These are phyloP conservation scores for Standfussiana lucernea DNA, from an alignment of 2,888 invertebrate genomes.

Conservation along the genomic window DNA sequence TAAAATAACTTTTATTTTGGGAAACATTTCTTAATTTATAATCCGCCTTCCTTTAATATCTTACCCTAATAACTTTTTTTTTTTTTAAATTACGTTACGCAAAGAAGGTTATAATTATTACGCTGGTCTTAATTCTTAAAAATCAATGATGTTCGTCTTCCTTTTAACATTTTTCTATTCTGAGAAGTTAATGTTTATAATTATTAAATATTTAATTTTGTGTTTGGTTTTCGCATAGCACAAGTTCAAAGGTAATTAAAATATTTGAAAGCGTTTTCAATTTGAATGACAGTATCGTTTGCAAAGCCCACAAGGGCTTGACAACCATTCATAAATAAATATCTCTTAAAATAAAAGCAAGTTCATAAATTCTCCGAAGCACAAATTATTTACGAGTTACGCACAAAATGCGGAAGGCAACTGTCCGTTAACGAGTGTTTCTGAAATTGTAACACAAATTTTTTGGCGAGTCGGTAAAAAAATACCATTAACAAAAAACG, in stretches of 20 bases:
- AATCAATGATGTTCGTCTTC: background rate
- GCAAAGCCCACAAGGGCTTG: background rate
- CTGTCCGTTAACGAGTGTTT: background rate
- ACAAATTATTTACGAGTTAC: background rate
- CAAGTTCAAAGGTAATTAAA: background rate
- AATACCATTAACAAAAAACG: no score
- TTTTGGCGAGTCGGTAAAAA: background rate
- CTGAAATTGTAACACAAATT: background rate
- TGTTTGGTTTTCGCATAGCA: background rate
- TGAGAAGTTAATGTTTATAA: background rate
- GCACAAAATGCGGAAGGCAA: background rate
- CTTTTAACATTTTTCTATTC: slow-evolving; percentile 4
- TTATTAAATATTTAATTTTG: background rate
- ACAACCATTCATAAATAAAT: slow-evolving; percentile 10
- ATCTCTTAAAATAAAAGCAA: background rate
- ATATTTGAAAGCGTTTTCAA: background rate
- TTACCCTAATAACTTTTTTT: background rate
- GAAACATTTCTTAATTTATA: slow-evolving; percentile 29
- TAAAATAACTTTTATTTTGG: no score
- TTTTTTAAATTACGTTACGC: slow-evolving; percentile 9
- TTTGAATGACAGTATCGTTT: slow-evolving; percentile 8
- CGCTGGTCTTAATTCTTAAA: background rate
- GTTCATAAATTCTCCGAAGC: background rate
- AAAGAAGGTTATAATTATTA: background rate
- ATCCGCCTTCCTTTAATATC: slow-evolving; percentile 1